These are phyloP conservation scores for Galleria mellonella DNA, from an alignment of 1,140 invertebrate genomes.

Conservation along the genomic window DNA sequence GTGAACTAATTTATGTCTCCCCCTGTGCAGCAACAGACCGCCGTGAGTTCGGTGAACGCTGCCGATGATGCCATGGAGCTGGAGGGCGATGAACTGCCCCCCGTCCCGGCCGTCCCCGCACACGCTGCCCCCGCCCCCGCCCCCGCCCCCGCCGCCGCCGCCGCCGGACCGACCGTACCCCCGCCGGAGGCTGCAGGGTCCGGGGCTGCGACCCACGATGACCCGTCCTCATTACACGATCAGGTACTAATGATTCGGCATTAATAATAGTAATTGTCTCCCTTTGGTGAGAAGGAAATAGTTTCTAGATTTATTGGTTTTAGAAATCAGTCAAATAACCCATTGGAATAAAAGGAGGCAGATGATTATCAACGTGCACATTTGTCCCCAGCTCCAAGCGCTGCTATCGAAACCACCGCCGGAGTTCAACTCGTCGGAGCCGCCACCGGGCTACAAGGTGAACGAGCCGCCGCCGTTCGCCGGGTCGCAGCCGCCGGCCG, in stretches of 20 bases:
- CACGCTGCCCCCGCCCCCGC: no score
- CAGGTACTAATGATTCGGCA: conserved; percentile 35
- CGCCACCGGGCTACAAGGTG: conserved; percentile 53
- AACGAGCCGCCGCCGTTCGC: conserved; percentile 32
- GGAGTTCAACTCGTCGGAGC: conserved; percentile 56
- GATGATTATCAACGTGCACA: no score
- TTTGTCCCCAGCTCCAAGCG: conserved; percentile 45
- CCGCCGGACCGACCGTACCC: no score
- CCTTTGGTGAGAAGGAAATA: no score
- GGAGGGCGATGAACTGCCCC: conserved; percentile 2
- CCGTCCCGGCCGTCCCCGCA: background rate
- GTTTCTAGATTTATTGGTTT: no score
- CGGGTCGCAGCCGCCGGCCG: conserved; percentile 30
- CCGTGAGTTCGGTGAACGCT: background rate
- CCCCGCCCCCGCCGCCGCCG: no score
- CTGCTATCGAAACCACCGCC: conserved; percentile 65
- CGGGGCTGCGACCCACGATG: no score
- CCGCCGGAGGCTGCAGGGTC: no score
- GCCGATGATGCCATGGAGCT: conserved; percentile 4
- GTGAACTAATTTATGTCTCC: background rate
- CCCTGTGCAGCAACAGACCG: background rate
- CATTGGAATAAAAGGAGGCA: no score
- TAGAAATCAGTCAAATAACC: no score
- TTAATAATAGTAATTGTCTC: no score
- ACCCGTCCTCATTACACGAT: conserved; percentile 28